Percentiles rank a stretch among this genome's conserved stretches.
phyloP scores from a whole-genome alignment of 2,797 vertebrate genomes.

The Chaetodon trifasciatus region DNA sequence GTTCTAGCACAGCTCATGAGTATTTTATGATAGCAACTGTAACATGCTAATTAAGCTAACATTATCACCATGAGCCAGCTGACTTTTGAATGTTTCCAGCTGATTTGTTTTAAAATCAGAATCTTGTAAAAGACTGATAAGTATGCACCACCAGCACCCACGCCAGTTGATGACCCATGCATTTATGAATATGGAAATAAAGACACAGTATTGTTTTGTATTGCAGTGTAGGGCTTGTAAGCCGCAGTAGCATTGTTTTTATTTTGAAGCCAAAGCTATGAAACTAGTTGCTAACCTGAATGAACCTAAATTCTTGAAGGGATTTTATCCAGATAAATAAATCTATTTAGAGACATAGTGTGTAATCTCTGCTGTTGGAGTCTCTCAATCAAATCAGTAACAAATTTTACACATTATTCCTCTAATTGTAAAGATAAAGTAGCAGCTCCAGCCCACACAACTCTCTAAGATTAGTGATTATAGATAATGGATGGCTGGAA shows the following conservation, averaged over 20 bases:
- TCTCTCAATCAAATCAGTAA: too few species aligned
- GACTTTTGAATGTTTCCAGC: neutral
- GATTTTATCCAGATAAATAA: neutral
- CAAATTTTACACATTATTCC: too few species aligned
- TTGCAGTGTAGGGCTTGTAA: neutral
- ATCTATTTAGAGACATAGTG: neutral
- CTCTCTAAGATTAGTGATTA: neutral
- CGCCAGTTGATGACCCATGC: neutral
- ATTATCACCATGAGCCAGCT: neutral
- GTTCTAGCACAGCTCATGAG: too few species aligned
- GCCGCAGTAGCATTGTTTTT: neutral
- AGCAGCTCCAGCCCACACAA: neutral
- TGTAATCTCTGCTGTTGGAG: too few species aligned
- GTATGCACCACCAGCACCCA: neutral
- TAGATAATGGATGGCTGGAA: neutral
- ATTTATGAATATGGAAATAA: neutral
- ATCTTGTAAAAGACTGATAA: neutral
- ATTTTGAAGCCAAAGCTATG: neutral
- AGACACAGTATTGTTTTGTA: neutral
- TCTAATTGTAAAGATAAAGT: neutral
- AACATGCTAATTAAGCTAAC: neutral
- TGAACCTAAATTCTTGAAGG: neutral
- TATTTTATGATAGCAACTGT: too few species aligned
- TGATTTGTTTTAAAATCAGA: neutral
- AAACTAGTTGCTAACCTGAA: neutral